Percentiles rank a stretch among this genome's conserved stretches.
Evolutionary conservation across 1,140 invertebrate species (phyloP).

Genomic region (Megathymus violae): DNA sequence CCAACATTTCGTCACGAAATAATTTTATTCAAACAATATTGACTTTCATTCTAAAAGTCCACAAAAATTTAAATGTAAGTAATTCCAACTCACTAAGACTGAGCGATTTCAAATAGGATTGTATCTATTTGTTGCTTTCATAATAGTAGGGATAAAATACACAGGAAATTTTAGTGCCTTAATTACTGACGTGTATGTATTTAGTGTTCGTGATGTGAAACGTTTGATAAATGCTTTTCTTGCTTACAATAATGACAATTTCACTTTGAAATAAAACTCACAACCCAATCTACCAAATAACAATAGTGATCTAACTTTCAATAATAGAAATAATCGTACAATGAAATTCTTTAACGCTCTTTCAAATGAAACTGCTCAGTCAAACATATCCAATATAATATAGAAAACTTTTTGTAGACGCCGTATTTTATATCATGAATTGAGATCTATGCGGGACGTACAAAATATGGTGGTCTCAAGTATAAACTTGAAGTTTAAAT

Average conservation of each 20-base stretch:
- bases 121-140: too few species aligned
- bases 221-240: background rate
- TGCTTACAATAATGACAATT: background rate
- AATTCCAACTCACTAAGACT: too few species aligned
- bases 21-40: too few species aligned
- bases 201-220: too few species aligned
- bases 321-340: conserved; percentile 29
- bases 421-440: conserved; percentile 27
- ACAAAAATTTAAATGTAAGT: too few species aligned
- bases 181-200: too few species aligned
- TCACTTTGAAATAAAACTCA: conserved; percentile 21
- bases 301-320: conserved; percentile 1
- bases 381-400: conserved; percentile 34
- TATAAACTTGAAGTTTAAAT: background rate
- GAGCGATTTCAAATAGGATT: too few species aligned
- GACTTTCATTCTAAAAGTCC: too few species aligned
- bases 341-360: conserved; percentile 27
- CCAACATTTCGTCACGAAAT: too few species aligned
- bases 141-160: too few species aligned
- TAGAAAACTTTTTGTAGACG: conserved; percentile 26
- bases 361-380: conserved; percentile 24
- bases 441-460: conserved; percentile 24
- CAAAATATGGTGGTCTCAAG: conserved; percentile 1
- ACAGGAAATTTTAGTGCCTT: too few species aligned
- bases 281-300: conserved; percentile 9